Percentiles rank a stretch among this genome's conserved stretches.
Evolutionary conservation across 2,113 vertebrate species (phyloP).

Genomic region (Strigops habroptila): DNA sequence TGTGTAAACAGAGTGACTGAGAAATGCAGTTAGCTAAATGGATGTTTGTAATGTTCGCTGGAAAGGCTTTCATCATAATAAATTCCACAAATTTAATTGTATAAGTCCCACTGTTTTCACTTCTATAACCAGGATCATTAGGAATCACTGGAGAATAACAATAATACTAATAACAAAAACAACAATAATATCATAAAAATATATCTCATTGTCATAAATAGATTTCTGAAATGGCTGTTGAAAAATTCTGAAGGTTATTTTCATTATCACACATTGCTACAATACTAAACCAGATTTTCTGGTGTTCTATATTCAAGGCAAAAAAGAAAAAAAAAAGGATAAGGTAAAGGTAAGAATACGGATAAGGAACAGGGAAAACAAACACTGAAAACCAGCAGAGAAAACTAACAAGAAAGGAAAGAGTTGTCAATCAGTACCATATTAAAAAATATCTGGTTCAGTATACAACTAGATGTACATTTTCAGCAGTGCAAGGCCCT

Average conservation of each 20-base stretch:
- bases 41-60: neutral
- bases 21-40: neutral
- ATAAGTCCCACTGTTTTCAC: neutral
- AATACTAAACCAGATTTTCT: neutral
- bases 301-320: neutral
- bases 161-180: neutral
- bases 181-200: constrained; percentile 7
- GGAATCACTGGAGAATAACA: constrained; percentile 38
- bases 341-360: neutral
- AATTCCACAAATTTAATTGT: constrained; percentile 18
- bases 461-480: neutral
- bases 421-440: neutral
- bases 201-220: constrained; percentile 19
- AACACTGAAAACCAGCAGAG: neutral
- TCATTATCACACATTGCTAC: neutral
- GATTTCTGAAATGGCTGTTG: neutral
- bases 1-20: neutral
- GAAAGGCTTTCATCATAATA: constrained; percentile 1
- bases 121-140: constrained; percentile 26
- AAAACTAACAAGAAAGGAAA: neutral
- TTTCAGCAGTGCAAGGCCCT: neutral
- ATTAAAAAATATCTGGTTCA: neutral
- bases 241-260: constrained; percentile 12
- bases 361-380: neutral
- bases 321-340: rapidly evolving